A percentile compares a stretch with the other conserved stretches of the same genome.
These are phyloP conservation scores for Drosophila vallismaia DNA, from an alignment of 2,888 invertebrate genomes.

Conservation along the genomic window DNA sequence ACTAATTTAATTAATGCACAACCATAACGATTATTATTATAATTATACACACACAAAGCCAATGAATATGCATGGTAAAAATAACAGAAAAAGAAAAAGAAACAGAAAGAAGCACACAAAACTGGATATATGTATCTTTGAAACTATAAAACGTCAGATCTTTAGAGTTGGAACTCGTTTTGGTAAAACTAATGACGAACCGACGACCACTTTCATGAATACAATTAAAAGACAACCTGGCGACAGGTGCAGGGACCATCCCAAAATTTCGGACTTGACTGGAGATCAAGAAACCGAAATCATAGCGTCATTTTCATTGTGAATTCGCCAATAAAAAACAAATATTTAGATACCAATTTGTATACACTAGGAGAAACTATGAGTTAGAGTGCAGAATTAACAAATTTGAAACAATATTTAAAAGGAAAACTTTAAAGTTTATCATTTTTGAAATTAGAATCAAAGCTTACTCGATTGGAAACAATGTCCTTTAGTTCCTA, in stretches of 20 bases:
- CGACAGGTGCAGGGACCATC: constrained; percentile 60
- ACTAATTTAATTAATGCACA: constrained; percentile 72
- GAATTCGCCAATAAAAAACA: constrained; percentile 17
- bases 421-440: too few species aligned
- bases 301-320: constrained; percentile 16
- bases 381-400: too few species aligned
- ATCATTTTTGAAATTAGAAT: too few species aligned
- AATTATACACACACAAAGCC: constrained; percentile 49
- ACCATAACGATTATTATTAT: constrained; percentile 65
- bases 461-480: too few species aligned
- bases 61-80: constrained; percentile 23
- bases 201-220: constrained; percentile 63
- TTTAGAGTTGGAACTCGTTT: constrained; percentile 51
- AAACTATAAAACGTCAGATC: constrained; percentile 25
- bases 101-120: constrained; percentile 4
- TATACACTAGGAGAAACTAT: constrained; percentile 1
- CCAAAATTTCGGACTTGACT: constrained; percentile 4
- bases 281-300: constrained; percentile 23
- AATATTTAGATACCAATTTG: constrained; percentile 10
- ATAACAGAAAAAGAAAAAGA: not conserved
- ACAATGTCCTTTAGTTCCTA: too few species aligned
- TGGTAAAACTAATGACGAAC: constrained; percentile 58
- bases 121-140: constrained; percentile 27
- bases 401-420: too few species aligned
- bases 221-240: constrained; percentile 26